Evolutionary conservation across 2,113 vertebrate species (phyloP).

Genomic region (Lonchura striata): DNA sequence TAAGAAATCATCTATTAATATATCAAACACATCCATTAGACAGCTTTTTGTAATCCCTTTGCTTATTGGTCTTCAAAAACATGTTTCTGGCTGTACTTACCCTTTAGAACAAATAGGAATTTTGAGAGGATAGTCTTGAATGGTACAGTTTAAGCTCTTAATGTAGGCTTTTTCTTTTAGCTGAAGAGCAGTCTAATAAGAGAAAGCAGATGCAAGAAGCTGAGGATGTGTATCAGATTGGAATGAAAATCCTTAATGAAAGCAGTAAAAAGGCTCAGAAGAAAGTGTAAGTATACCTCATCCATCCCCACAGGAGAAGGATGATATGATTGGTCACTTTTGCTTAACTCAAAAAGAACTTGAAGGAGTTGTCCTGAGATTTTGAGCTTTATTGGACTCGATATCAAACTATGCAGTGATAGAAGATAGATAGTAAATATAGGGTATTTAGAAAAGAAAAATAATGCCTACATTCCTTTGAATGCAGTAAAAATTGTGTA

Average conservation of each 20-base stretch:
- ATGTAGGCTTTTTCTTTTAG: constrained; percentile 60
- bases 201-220: constrained; percentile 86
- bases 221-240: constrained; percentile 87
- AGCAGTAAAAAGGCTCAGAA: constrained; percentile 89
- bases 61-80: neutral
- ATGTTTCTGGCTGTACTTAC: neutral
- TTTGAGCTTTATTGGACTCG: neutral
- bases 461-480: neutral
- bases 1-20: neutral
- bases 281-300: constrained; percentile 83
- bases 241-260: constrained; percentile 86
- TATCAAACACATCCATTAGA: neutral
- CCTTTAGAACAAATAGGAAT: neutral
- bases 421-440: neutral
- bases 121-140: neutral
- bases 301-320: neutral
- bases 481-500: neutral
- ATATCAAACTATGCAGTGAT: neutral
- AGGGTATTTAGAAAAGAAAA: neutral
- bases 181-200: constrained; percentile 88
- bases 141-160: neutral
- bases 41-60: neutral
- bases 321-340: neutral
- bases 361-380: neutral
- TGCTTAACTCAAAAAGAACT: neutral